Percentiles rank a stretch among this genome's conserved stretches.
phyloP scores from a whole-genome alignment of 2,797 vertebrate species.

The Alfaro cultratus region DNA sequence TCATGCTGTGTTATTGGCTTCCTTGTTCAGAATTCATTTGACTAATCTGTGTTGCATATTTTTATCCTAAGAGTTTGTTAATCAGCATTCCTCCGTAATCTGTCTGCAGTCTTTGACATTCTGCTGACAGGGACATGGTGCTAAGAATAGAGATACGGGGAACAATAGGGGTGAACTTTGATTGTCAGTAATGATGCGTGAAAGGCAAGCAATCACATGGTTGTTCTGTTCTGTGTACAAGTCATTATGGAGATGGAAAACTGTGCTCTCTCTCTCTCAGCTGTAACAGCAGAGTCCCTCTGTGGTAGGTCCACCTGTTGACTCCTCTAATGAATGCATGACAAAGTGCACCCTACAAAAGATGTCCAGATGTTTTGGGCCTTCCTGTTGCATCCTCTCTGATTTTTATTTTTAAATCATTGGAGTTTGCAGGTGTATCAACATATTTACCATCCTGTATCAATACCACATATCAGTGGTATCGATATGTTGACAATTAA shows the following conservation, averaged over 20 bases:
- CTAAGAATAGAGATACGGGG: conserved; percentile 65
- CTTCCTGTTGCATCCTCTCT: conserved; percentile 30
- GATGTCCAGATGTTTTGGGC: conserved; percentile 26
- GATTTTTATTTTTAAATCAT: conserved; percentile 30
- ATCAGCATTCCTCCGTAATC: conserved; percentile 61
- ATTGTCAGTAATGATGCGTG: conserved; percentile 60
- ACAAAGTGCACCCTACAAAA: conserved; percentile 51
- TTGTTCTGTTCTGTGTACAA: conserved; percentile 21
- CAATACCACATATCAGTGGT: too few relatives aligned
- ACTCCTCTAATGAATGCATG: conserved; percentile 49
- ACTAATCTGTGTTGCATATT: conserved; percentile 30
- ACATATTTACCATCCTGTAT: neutral
- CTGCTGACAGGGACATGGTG: conserved; percentile 39
- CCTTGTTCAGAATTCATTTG: conserved; percentile 25
- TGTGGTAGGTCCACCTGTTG: conserved; percentile 72
- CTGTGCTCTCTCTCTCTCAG: conserved; percentile 59
- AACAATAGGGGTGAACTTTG: conserved; percentile 58
- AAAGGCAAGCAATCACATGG: conserved; percentile 45
- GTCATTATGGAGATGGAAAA: conserved; percentile 56
- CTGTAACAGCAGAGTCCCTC: conserved; percentile 76
- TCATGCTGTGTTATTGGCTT: conserved; percentile 13
- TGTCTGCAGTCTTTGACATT: conserved; percentile 47
- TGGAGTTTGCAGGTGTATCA: conserved; percentile 49
- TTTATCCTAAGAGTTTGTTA: conserved; percentile 44
- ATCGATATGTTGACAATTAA: too few relatives aligned